Base-by-base conservation (phyloP, 2,113 vertebrate species). In the Chlamydotis undulata region DNA sequence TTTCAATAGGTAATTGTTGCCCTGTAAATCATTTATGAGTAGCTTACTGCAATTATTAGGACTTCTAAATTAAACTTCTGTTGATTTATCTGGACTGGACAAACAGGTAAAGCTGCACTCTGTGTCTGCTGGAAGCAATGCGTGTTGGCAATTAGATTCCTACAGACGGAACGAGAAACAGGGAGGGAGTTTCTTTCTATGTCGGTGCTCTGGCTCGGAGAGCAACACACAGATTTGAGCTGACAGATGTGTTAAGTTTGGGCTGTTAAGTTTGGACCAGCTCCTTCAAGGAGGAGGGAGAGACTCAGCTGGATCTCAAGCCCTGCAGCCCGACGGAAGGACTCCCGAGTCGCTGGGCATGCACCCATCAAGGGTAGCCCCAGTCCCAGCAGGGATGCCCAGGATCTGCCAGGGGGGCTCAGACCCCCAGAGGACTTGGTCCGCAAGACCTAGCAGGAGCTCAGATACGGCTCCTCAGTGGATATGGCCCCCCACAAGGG, bases 211-310 rank as follows among this genome's bases (percentile, higher is more conserved):
- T 83, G 89, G n/a, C 73, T 78, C 57, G 63, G 73, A 81, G 75
- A 88, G 89, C 35, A 61, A 23, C 31, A 33, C 2, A 2, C 25
- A 52, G 35, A 81, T 91, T 67, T 63, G n/a, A 93, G 60, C 56
- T 93, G 93, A 90, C 68, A 93, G 86, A 35, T 87, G 55, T 55
- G 89, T 76, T 78, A 82, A 82, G 28, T 75, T 88, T 78, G 79
- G 70, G 74, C 35, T 76, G 61, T 35, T 43, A 43, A 45, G 29
- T 82, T 93, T 74, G 91, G 49, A 76, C 23, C 7, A 2, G 7
- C 39, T 93, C 29, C 49, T 78, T 79, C 49, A 43, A 57, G 49
- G 21, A 77, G 53, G 15, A 75, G 19, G 24, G 69, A 39, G 41
- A 23, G 16, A 16, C 33, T 47, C 19, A 64, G 60, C 14, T 0